A percentile compares a stretch with the other conserved stretches of the same genome.
phyloP scores from a whole-genome alignment of 2,797 vertebrate genomes.

The Meriones psammophilus region DNA sequence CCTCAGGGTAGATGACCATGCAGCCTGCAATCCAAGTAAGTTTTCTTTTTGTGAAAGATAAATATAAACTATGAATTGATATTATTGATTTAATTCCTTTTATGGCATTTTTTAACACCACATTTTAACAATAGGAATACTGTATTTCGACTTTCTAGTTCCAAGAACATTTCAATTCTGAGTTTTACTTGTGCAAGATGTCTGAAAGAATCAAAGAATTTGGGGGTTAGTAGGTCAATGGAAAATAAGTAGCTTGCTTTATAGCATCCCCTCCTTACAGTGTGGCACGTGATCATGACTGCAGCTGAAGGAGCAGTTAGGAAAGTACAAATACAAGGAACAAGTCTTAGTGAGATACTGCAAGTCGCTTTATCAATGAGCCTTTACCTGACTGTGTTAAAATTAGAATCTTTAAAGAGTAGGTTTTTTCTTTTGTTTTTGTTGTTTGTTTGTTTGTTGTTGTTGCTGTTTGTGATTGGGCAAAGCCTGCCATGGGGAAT shows the following conservation, averaged over 20 bases:
- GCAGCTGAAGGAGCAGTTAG: conserved; percentile 1
- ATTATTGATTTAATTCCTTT: conserved; percentile 53
- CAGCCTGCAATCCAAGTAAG: conserved; percentile 89
- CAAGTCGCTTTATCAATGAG: neutral
- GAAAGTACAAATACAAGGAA: neutral
- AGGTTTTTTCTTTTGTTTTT: neutral
- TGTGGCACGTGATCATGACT: conserved; percentile 15
- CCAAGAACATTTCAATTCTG: conserved; percentile 54
- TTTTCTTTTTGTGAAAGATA: conserved; percentile 28
- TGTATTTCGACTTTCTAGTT: conserved; percentile 52
- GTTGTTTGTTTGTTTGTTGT: too few species aligned
- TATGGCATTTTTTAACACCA: conserved; percentile 44
- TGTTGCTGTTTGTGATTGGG: neutral
- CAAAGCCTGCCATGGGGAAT: neutral
- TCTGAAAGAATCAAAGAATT: conserved; percentile 56
- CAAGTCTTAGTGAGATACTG: neutral
- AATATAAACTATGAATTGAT: neutral
- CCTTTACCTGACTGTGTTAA: neutral
- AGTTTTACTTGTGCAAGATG: conserved; percentile 42
- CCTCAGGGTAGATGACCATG: conserved; percentile 85
- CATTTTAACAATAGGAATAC: conserved; percentile 25
- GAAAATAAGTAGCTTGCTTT: conserved; percentile 35
- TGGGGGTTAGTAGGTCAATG: neutral
- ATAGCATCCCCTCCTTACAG: neutral
- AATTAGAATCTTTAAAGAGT: conserved; percentile 15